A percentile compares a stretch with the other conserved stretches of the same genome.
Evolutionary conservation across 2,888 invertebrate genomes (phyloP).

Genomic region (Zelleria hepariella): DNA sequence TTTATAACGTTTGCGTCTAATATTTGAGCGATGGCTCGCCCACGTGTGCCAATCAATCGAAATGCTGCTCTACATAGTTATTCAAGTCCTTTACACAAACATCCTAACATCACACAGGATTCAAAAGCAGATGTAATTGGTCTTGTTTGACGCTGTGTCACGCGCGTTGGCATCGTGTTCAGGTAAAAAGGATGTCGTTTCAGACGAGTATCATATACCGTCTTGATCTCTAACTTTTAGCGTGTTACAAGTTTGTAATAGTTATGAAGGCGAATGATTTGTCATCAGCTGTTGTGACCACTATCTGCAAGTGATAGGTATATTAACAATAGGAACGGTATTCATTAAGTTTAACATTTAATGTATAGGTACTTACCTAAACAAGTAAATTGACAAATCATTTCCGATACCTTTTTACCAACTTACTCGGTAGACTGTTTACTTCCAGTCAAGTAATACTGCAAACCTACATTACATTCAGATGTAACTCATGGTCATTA

Average conservation of each 20-base stretch:
- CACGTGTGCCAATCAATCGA: neutral
- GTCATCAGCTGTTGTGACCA: neutral
- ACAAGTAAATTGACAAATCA: neutral
- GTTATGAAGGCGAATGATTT: neutral
- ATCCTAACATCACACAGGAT: neutral
- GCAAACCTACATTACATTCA: neutral
- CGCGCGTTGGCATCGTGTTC: neutral
- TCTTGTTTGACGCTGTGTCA: neutral
- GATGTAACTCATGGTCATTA: neutral
- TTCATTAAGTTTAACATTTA: too few relatives aligned
- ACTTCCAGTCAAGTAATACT: neutral
- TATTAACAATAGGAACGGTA: too few relatives aligned
- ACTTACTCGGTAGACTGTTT: neutral
- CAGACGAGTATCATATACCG: neutral
- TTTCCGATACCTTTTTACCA: neutral
- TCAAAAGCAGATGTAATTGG: neutral
- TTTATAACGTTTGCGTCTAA: neutral
- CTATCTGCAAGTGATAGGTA: too few relatives aligned
- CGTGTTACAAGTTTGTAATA: neutral
- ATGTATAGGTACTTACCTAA: neutral
- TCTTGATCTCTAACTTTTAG: neutral
- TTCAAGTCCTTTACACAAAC: neutral
- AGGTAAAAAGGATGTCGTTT: conserved; percentile 4
- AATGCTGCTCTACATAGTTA: too few relatives aligned
- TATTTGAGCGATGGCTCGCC: neutral